Conservation (phyloP, 2,797 vertebrate genomes). For the Scolopax bukidnonensis region DNA sequence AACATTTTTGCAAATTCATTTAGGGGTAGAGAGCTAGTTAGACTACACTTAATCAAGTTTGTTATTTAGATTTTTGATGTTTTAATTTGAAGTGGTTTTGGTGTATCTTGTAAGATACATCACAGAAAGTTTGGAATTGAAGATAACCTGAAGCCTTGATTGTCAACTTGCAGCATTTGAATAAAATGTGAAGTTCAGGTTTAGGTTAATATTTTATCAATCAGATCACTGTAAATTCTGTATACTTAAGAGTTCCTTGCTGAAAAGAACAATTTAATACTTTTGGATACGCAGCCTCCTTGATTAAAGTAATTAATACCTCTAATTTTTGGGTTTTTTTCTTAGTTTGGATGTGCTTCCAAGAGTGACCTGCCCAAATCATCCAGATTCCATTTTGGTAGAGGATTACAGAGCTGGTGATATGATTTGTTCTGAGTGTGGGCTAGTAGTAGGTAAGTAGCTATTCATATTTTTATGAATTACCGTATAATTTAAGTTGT, state of each 20-base stretch:
- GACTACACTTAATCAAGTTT: not conserved
- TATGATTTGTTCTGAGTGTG: conserved; percentile 99
- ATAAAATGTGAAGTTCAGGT: not conserved
- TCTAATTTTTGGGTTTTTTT: not conserved
- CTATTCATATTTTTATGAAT: not conserved
- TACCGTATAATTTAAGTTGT: not conserved
- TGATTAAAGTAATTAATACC: not conserved
- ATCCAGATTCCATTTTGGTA: conserved; percentile 94
- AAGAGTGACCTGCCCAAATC: conserved; percentile 94
- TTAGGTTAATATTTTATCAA: not conserved
- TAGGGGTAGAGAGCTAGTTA: not conserved
- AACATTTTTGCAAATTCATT: not conserved
- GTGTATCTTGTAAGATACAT: not conserved
- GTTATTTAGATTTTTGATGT: not conserved
- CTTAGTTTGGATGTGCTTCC: conserved; percentile 86
- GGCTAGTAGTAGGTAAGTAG: conserved; percentile 93
- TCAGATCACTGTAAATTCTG: not conserved
- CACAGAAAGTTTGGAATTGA: not conserved
- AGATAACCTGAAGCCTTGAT: not conserved
- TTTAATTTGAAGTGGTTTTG: not conserved
- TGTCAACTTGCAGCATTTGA: not conserved
- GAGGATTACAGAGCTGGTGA: conserved; percentile 99
- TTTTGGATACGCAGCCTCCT: not conserved
- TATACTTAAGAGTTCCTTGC: not conserved
- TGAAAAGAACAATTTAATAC: too few species aligned